Base-by-base conservation (phyloP, 2,888 invertebrate genomes). In the Microplitis deprimator region DNA sequence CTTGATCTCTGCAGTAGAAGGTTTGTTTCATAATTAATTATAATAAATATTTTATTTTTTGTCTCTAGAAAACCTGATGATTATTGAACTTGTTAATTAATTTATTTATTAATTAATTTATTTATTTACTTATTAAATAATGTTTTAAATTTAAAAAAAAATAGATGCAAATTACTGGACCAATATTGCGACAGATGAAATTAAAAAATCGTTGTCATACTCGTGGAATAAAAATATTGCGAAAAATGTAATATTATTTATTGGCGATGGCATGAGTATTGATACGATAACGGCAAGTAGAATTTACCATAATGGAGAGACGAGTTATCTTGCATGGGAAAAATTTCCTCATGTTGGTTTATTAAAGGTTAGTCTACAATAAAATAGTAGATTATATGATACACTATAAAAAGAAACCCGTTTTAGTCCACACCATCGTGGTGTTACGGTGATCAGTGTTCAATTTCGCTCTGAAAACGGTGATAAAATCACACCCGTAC, bases 231-330 rank as follows among this genome's bases (percentile, higher is more conserved):
- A 90, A 13, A 91, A 91, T 5, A 88, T 90, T 0, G 97, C 97
- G 0, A 95, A 94, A 88, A 97, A 97, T 88, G 94, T 97, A 0
- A 94, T 97, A 71, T 84, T 97, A 0, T 97, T 97, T 87, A 90
- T 98, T 4, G 97, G 97, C 0, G 97, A 98, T 86, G 98, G 97
- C 3, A 96, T 97, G 97, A 97, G 97, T 0, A 92, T 95, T 0
- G 94, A 95, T 80, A 97, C 97, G 0, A 92, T 96, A 68, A 96
- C 97, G 0, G 95, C 96, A 0, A 93, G 96, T 0, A 92, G 97
- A 84, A 96, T 97, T 76, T 94, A 94, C 88, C 94, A 93, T 71
- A 94, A 93, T 60, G 94, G 95, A 0, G 97, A 97, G 87, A 92
- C 92, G 29, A 94, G 95, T 68, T 91, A 92, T 79, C 91, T 97